phyloP scores from a whole-genome alignment of 1,140 invertebrate species.

The Octopus bimaculoides region DNA sequence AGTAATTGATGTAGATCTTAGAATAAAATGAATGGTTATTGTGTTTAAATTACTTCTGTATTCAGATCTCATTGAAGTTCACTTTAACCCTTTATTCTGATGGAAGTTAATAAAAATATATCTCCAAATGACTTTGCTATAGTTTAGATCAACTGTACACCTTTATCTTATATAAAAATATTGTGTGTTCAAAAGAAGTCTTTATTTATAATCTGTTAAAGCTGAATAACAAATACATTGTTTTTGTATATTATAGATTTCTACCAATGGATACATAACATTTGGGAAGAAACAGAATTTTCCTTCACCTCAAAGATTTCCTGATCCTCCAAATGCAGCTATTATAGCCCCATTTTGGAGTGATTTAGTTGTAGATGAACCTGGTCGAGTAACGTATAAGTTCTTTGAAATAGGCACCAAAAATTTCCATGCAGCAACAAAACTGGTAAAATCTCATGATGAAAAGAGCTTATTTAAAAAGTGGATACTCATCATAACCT shows the following conservation, averaged over 20 bases:
- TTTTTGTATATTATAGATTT: not conserved
- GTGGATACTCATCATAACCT: slow-evolving; percentile 6
- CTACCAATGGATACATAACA: slow-evolving; percentile 11
- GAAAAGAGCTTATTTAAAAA: not conserved
- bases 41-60: too few relatives aligned
- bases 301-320: slow-evolving; percentile 8
- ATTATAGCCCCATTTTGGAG: slow-evolving; percentile 10
- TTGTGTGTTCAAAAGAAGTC: too few relatives aligned
- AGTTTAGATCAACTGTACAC: too few relatives aligned
- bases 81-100: too few relatives aligned
- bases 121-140: too few relatives aligned
- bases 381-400: not conserved
- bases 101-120: too few relatives aligned
- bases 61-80: too few relatives aligned
- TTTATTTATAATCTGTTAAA: too few relatives aligned
- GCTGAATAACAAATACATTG: too few relatives aligned
- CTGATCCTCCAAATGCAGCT: not conserved
- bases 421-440: not conserved
- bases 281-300: not conserved
- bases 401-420: not conserved
- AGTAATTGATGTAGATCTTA: too few relatives aligned
- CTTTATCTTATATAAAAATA: too few relatives aligned
- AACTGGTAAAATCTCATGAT: not conserved
- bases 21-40: too few relatives aligned
- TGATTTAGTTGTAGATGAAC: not conserved